Conservation (phyloP, 2,797 vertebrate species). For the Ptychadena robeensis region DNA sequence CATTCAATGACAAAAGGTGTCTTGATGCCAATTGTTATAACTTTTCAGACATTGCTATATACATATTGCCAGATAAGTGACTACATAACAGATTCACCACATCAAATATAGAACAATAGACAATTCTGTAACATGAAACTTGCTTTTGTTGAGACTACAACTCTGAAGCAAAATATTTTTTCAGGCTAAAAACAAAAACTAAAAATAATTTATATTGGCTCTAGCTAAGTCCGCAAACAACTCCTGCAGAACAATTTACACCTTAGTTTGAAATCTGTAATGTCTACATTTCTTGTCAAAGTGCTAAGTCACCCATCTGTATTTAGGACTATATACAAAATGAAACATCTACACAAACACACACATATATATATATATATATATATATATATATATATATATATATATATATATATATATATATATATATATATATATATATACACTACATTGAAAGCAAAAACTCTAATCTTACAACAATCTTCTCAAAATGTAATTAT, state of each 20-base stretch:
- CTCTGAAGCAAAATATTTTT: neutral
- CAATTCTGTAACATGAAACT: neutral
- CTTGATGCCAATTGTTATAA: neutral
- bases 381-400: conserved; percentile 20
- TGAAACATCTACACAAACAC: too few species aligned
- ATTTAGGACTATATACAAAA: conserved; percentile 4
- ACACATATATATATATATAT: conserved; percentile 41
- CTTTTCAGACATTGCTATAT: neutral
- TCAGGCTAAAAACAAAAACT: neutral
- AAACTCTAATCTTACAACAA: conserved; percentile 20
- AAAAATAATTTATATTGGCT: conserved; percentile 7
- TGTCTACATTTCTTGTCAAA: conserved; percentile 10
- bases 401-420: conserved; percentile 37
- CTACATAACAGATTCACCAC: neutral
- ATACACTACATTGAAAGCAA: neutral
- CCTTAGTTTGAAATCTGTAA: neutral
- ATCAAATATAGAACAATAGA: neutral
- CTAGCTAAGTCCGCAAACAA: neutral
- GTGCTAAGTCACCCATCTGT: conserved; percentile 27
- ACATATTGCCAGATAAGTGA: too few species aligned
- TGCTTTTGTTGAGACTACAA: neutral
- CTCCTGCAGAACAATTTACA: conserved; percentile 19
- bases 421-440: conserved; percentile 40
- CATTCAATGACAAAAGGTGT: neutral
- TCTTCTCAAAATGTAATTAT: conserved; percentile 43